Conservation (phyloP, 2,888 invertebrate species). For the Watsonalla cultraria region DNA sequence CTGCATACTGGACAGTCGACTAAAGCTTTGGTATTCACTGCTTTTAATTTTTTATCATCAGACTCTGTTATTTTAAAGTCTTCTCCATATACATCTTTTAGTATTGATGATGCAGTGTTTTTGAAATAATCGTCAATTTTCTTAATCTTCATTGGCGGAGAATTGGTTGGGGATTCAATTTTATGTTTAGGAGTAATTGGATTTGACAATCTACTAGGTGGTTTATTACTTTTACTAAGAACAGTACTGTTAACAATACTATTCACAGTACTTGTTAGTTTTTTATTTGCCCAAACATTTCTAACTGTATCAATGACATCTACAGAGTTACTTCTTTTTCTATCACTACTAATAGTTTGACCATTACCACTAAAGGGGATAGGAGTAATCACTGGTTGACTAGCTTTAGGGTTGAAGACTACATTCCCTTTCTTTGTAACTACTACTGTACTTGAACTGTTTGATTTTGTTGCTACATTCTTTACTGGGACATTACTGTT, state of each 20-base stretch:
- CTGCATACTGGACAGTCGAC: constrained; percentile 75
- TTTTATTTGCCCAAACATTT: constrained; percentile 42
- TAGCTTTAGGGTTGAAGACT: constrained; percentile 25
- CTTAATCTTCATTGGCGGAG: constrained; percentile 53
- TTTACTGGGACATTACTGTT: constrained; percentile 8
- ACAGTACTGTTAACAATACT: background rate
- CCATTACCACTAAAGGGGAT: constrained; percentile 34
- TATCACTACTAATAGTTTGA: constrained; percentile 19
- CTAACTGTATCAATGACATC: constrained; percentile 34
- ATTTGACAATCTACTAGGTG: background rate
- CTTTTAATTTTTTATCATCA: constrained; percentile 28
- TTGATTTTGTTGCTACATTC: constrained; percentile 26
- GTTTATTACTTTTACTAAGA: constrained; percentile 7
- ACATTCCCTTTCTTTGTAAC: constrained; percentile 30
- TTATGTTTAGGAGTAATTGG: constrained; percentile 39
- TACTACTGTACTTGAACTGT: constrained; percentile 26
- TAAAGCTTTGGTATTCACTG: constrained; percentile 21
- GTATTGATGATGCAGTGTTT: constrained; percentile 37
- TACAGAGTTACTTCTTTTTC: constrained; percentile 16
- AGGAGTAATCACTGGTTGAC: constrained; percentile 12
- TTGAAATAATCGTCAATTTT: constrained; percentile 67
- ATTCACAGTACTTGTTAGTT: constrained; percentile 13
- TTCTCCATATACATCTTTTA: constrained; percentile 65
- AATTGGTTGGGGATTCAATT: constrained; percentile 16
- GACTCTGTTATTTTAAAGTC: constrained; percentile 46